phyloP scores from a whole-genome alignment of 2,888 invertebrate genomes.

The Odontomyia ornata region DNA sequence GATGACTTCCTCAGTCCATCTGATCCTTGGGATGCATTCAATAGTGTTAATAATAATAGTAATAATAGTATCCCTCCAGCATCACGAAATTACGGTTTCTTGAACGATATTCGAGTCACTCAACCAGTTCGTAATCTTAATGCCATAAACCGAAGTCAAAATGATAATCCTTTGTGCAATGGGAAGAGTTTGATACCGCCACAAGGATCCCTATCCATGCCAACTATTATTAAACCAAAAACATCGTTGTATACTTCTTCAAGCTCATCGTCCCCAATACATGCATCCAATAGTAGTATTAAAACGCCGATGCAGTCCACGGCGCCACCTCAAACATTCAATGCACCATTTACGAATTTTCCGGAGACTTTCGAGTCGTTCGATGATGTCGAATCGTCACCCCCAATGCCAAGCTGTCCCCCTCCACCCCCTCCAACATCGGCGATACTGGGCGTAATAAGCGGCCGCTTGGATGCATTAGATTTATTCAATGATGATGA shows the following conservation, averaged over 20 bases:
- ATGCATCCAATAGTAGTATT: not conserved
- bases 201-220: slow-evolving; percentile 67
- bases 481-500: slow-evolving; percentile 51
- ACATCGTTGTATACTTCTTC: slow-evolving; percentile 61
- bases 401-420: slow-evolving; percentile 82
- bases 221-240: slow-evolving; percentile 75
- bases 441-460: slow-evolving; percentile 61
- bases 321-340: not conserved
- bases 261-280: slow-evolving; percentile 21
- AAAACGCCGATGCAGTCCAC: slow-evolving; percentile 5
- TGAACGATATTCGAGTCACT: slow-evolving; percentile 65
- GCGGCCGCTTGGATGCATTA: slow-evolving; percentile 59
- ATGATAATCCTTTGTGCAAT: slow-evolving; percentile 70
- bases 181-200: slow-evolving; percentile 65
- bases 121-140: slow-evolving; percentile 59
- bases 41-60: slow-evolving; percentile 61
- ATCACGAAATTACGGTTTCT: slow-evolving; percentile 21
- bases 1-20: slow-evolving; percentile 73
- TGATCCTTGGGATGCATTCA: slow-evolving; percentile 61
- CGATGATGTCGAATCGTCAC: slow-evolving; percentile 66
- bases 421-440: slow-evolving; percentile 76
- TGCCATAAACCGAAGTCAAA: slow-evolving; percentile 43
- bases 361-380: slow-evolving; percentile 30
- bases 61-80: slow-evolving; percentile 52
- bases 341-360: slow-evolving; percentile 42